phyloP scores from a whole-genome alignment of 2,797 vertebrate genomes.

The Melanotaenia parkinsoni region DNA sequence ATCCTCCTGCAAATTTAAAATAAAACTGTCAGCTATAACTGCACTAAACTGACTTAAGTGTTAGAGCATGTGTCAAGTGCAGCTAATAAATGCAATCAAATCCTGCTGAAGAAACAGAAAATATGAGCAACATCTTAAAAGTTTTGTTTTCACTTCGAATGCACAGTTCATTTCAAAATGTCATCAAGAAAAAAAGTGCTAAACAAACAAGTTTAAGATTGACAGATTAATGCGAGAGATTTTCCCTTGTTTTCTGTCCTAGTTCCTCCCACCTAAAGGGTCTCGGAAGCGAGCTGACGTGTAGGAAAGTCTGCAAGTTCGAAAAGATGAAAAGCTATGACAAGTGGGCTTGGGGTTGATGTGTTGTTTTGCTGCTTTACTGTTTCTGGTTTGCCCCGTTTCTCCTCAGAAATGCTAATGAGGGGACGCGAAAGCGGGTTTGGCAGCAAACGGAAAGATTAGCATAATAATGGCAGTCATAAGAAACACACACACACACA shows the following conservation, averaged over 20 bases:
- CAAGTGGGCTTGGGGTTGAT: conserved; percentile 53
- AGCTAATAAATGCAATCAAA: conserved; percentile 15
- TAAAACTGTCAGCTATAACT: not conserved
- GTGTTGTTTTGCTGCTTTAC: conserved; percentile 53
- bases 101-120: not conserved
- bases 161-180: conserved; percentile 1
- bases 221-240: conserved; percentile 57
- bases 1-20: not conserved
- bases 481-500: conserved; percentile 24
- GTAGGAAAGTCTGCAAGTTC: conserved; percentile 25
- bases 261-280: conserved; percentile 48
- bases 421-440: conserved; percentile 42
- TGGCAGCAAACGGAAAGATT: conserved; percentile 66
- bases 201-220: conserved; percentile 50
- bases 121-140: not conserved
- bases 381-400: conserved; percentile 68
- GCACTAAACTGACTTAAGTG: not conserved
- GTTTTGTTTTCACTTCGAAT: conserved; percentile 11
- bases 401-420: conserved; percentile 76
- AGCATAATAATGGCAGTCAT: conserved; percentile 68
- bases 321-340: conserved; percentile 63
- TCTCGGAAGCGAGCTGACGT: conserved; percentile 39
- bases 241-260: conserved; percentile 49
- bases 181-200: conserved; percentile 30
- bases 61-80: not conserved